Conservation (phyloP, 2,797 vertebrate genomes). For the Menidia menidia region DNA sequence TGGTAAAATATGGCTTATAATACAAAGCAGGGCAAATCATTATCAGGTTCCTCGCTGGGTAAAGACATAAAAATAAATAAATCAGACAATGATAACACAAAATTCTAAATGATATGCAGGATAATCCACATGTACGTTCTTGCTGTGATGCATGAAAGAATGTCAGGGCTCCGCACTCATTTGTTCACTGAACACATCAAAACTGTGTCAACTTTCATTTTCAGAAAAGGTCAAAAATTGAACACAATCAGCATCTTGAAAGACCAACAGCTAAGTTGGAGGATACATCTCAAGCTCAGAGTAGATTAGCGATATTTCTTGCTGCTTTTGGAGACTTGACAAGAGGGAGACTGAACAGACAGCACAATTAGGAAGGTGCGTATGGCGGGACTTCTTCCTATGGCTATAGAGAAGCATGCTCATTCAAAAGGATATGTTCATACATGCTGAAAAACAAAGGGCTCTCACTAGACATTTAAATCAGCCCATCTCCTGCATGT, state of each 20-base stretch:
- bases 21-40: too few species aligned
- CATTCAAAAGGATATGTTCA: conserved; percentile 59
- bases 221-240: conserved; percentile 72
- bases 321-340: conserved; percentile 64
- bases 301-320: conserved; percentile 69
- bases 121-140: conserved; percentile 47
- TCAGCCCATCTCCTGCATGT: conserved; percentile 60
- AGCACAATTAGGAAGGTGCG: conserved; percentile 73
- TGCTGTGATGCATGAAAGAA: conserved; percentile 58
- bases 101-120: conserved; percentile 24
- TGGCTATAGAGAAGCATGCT: conserved; percentile 40
- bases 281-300: conserved; percentile 56
- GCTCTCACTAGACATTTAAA: conserved; percentile 63
- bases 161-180: conserved; percentile 41
- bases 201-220: conserved; percentile 70
- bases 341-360: conserved; percentile 73
- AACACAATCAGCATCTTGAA: conserved; percentile 60
- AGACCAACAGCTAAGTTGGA: conserved; percentile 59
- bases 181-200: conserved; percentile 61
- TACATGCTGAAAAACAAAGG: conserved; percentile 65
- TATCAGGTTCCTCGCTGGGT: conserved; percentile 23
- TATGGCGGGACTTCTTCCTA: conserved; percentile 65
- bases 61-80: conserved; percentile 14
- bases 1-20: not conserved
- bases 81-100: conserved; percentile 21